Conservation (phyloP, 2,113 vertebrate species). For the Zosterops pallidus region DNA sequence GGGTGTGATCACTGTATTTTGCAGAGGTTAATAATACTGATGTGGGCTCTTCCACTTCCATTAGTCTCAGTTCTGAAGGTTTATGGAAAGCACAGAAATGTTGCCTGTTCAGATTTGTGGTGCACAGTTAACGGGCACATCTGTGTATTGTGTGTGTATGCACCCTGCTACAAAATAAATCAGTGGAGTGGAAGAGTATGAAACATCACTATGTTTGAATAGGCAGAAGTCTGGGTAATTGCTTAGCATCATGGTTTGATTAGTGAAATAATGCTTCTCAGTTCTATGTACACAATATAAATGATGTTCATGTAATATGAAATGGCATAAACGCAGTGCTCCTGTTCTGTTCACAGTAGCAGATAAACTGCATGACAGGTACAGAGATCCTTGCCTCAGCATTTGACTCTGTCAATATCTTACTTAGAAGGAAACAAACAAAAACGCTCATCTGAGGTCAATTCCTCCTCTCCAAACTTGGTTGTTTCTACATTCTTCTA, state of each 20-base stretch:
- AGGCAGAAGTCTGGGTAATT: background rate
- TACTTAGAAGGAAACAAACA: background rate
- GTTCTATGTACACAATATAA: background rate
- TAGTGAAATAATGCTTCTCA: background rate
- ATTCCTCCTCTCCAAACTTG: background rate
- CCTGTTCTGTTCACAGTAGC: background rate
- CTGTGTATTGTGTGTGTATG: background rate
- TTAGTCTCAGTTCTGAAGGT: background rate
- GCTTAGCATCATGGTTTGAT: rapidly evolving
- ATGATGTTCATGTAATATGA: background rate
- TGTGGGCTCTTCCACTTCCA: background rate
- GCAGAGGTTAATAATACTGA: background rate
- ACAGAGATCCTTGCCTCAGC: background rate
- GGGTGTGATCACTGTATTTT: rapidly evolving
- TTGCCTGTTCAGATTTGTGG: background rate
- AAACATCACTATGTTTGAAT: background rate
- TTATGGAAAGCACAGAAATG: background rate
- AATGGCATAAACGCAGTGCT: background rate
- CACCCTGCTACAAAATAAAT: background rate
- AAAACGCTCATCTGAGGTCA: background rate
- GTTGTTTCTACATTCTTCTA: background rate
- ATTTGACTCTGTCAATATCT: background rate
- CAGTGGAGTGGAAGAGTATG: background rate
- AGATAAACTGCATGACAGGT: background rate
- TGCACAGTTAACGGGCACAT: background rate